Conservation (phyloP, 1,140 invertebrate species). For the Chironomus tepperi region DNA sequence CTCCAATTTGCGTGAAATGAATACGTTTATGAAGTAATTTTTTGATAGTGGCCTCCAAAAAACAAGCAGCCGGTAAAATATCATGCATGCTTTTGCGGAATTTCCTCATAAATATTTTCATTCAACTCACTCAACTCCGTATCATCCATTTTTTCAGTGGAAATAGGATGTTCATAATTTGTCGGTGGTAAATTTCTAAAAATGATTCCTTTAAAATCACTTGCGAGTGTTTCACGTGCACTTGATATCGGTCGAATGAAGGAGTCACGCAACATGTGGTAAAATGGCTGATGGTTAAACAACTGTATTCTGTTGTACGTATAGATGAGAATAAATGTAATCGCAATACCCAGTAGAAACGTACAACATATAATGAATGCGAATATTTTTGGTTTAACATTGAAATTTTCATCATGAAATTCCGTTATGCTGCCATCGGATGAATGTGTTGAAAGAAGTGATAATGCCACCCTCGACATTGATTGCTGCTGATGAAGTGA, state of each 20-base stretch:
- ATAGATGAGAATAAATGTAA: neutral
- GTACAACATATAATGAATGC: neutral
- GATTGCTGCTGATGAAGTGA: neutral
- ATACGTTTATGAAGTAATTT: neutral
- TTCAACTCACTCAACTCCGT: neutral
- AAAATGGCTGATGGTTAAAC: conserved; percentile 16
- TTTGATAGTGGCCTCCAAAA: neutral
- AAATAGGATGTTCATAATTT: conserved; percentile 20
- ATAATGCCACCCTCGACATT: neutral
- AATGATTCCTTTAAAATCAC: neutral
- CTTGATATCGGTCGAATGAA: neutral
- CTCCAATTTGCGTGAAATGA: neutral
- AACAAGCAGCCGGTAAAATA: no score
- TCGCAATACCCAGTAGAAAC: neutral
- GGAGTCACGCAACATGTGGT: conserved; percentile 12
- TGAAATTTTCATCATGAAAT: neutral
- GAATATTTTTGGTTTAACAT: neutral
- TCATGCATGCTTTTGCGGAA: neutral
- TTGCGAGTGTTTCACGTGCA: neutral
- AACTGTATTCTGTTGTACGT: neutral
- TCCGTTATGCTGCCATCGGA: neutral
- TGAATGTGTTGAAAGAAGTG: neutral
- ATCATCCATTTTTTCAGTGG: neutral
- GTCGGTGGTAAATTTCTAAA: neutral
- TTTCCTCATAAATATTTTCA: conserved; percentile 19